Evolutionary conservation across 2,113 vertebrate species (phyloP).

Genomic region (Oceanodroma tethys): DNA sequence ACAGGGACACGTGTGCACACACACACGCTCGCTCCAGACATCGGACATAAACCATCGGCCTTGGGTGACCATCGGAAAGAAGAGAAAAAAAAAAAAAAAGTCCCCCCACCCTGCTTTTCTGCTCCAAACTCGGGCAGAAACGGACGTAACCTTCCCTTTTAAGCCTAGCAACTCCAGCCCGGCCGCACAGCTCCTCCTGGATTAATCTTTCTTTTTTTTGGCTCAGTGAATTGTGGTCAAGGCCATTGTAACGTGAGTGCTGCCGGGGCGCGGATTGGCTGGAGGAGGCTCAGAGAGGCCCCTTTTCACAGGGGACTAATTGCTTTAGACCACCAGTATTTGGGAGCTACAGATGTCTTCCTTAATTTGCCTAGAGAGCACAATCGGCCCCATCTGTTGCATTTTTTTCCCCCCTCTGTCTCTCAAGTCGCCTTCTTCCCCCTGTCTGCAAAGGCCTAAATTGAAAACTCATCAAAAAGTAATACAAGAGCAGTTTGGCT

Average conservation of each 20-base stretch:
- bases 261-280: conserved; percentile 84
- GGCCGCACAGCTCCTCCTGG: conserved; percentile 79
- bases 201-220: conserved; percentile 88
- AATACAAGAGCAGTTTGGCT: conserved; percentile 98
- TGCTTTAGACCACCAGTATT: conserved; percentile 91
- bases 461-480: conserved; percentile 99
- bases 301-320: conserved; percentile 92
- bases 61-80: not conserved
- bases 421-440: conserved; percentile 77
- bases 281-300: conserved; percentile 86
- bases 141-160: conserved; percentile 70
- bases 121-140: conserved; percentile 51
- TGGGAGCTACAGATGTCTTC: conserved; percentile 97
- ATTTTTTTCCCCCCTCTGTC: conserved; percentile 80
- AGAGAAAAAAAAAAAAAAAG: not conserved
- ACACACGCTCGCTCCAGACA: not conserved
- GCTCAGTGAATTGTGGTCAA: conserved; percentile 90
- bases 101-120: not conserved
- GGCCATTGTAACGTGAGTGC: conserved; percentile 93
- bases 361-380: conserved; percentile 96
- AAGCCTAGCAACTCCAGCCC: conserved; percentile 74
- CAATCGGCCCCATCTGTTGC: conserved; percentile 99
- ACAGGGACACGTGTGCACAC: not conserved
- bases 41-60: not conserved
- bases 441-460: conserved; percentile 90